Conservation (phyloP, 2,113 vertebrate species). For the Furnarius figulus region DNA sequence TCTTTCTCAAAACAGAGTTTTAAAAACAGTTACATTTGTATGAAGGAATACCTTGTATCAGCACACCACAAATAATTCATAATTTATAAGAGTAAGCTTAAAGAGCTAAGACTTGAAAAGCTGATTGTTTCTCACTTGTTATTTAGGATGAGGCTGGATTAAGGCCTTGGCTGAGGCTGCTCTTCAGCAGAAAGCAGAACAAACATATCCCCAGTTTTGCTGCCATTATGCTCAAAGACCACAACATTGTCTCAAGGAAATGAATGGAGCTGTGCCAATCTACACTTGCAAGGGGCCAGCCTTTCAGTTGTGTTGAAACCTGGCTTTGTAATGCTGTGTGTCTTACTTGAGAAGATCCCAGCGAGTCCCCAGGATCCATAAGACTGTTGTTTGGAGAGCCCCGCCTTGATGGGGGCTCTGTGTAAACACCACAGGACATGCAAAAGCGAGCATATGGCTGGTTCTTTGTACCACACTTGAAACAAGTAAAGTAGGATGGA, state of each 20-base stretch:
- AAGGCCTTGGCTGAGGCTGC: not conserved
- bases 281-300: rapidly evolving
- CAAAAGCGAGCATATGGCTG: constrained; percentile 81
- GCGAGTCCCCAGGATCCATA: not conserved
- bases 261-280: not conserved
- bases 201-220: not conserved
- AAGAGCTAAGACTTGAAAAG: not conserved
- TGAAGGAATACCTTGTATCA: not conserved
- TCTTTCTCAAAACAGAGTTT: not conserved
- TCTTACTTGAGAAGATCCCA: constrained; percentile 58
- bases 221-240: not conserved
- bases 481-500: constrained; percentile 73
- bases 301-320: not conserved
- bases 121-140: not conserved
- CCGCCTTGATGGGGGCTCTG: constrained; percentile 66
- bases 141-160: not conserved
- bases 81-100: not conserved
- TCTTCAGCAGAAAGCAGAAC: not conserved
- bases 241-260: not conserved
- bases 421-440: constrained; percentile 78
- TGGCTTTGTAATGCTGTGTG: not conserved
- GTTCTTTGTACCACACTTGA: constrained; percentile 81
- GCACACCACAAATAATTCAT: not conserved
- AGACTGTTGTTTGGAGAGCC: not conserved
- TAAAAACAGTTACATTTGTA: not conserved